Evolutionary conservation across 2,888 invertebrate species (phyloP).

Genomic region (Gonocerus acuteangulatus): DNA sequence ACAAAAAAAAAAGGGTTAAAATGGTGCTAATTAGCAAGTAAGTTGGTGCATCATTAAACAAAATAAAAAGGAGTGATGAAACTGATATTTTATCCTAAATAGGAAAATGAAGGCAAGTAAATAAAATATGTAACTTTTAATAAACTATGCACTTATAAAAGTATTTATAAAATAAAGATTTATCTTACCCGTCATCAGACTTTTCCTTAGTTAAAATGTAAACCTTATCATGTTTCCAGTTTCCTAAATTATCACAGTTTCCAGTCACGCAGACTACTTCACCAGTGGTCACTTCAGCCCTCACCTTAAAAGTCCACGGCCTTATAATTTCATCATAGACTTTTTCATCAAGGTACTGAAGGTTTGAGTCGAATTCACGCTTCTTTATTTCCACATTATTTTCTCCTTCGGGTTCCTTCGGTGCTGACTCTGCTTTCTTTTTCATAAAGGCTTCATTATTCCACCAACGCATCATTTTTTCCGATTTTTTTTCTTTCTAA

Average conservation of each 20-base stretch:
- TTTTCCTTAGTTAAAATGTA: slow-evolving; percentile 46
- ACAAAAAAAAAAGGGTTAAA: too few relatives aligned
- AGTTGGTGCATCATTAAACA: too few relatives aligned
- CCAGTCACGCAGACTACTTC: slow-evolving; percentile 67
- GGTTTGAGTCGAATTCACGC: not conserved
- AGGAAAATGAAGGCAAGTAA: too few relatives aligned
- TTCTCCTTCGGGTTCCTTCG: slow-evolving; percentile 4
- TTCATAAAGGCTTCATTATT: slow-evolving; percentile 32
- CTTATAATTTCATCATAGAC: slow-evolving; percentile 21
- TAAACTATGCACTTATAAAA: too few relatives aligned
- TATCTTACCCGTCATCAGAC: slow-evolving; percentile 30
- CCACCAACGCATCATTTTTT: slow-evolving; percentile 34
- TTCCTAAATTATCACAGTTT: slow-evolving; percentile 58
- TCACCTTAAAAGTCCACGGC: slow-evolving; percentile 47
- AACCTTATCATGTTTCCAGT: slow-evolving; percentile 59
- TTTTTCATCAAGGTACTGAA: not conserved
- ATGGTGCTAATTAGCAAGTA: too few relatives aligned
- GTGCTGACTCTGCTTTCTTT: slow-evolving; percentile 24
- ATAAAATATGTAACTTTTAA: too few relatives aligned
- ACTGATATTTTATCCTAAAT: too few relatives aligned
- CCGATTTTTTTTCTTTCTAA: slow-evolving; percentile 12
- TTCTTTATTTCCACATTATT: not conserved
- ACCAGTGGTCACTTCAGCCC: slow-evolving; percentile 49
- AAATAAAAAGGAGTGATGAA: too few relatives aligned
- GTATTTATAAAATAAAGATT: too few relatives aligned